Percentiles rank a stretch among this genome's conserved stretches.
Evolutionary conservation across 1,140 invertebrate species (phyloP).

Genomic region (Apis florea): DNA sequence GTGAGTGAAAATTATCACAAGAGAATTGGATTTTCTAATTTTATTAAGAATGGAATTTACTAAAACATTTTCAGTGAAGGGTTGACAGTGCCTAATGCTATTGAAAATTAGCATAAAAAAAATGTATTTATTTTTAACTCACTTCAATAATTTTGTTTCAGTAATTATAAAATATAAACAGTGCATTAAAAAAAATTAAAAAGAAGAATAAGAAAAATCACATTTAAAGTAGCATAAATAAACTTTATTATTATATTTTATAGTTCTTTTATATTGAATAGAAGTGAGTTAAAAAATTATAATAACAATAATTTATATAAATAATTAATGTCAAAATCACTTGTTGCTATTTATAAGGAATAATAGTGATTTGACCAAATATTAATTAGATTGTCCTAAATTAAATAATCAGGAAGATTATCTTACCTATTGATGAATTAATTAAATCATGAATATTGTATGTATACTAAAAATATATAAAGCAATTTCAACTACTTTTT

Average conservation of each 20-base stretch:
- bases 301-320: slow-evolving; percentile 48
- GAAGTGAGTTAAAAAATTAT: slow-evolving; percentile 52
- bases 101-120: slow-evolving; percentile 44
- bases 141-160: slow-evolving; percentile 12
- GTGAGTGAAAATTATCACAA: slow-evolving; percentile 22
- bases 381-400: slow-evolving; percentile 51
- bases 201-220: not conserved
- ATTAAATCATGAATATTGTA: not conserved
- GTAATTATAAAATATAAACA: not conserved
- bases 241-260: slow-evolving; percentile 9
- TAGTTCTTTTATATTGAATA: not conserved
- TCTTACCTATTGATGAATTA: slow-evolving; percentile 53
- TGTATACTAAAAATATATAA: not conserved
- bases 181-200: not conserved
- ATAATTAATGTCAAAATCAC: slow-evolving; percentile 42
- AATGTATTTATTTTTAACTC: slow-evolving; percentile 56
- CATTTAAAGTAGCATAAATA: not conserved
- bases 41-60: slow-evolving; percentile 43
- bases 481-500: not conserved
- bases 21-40: slow-evolving; percentile 42
- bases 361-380: slow-evolving; percentile 58
- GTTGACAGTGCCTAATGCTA: slow-evolving; percentile 72
- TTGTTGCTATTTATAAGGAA: slow-evolving; percentile 45
- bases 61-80: slow-evolving; percentile 62
- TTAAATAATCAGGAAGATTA: slow-evolving; percentile 55